A percentile compares a stretch with the other conserved stretches of the same genome.
Evolutionary conservation across 2,113 vertebrate genomes (phyloP).

Genomic region (Stictonetta naevosa): DNA sequence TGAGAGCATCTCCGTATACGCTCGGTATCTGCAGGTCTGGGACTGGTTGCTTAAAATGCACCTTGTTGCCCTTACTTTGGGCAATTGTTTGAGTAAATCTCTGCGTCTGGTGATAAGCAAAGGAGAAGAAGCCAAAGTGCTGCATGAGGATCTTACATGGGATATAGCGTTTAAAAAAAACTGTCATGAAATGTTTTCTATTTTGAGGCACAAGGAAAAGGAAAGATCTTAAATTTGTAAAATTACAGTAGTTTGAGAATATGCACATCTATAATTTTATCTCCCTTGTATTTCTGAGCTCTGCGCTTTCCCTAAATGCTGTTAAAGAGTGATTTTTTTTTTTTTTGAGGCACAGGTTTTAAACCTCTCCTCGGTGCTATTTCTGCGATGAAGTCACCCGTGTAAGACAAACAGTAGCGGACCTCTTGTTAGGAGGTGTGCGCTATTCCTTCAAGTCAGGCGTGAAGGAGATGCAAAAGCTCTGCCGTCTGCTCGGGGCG

Average conservation of each 20-base stretch:
- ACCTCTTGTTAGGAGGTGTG: neutral
- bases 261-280: accelerated
- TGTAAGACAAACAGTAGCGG: slow-evolving; percentile 23
- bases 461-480: neutral
- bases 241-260: accelerated
- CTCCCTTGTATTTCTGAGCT: neutral
- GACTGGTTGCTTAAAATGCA: neutral
- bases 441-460: neutral
- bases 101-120: neutral
- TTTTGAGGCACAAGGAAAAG: neutral
- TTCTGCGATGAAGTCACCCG: neutral
- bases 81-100: neutral
- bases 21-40: accelerated
- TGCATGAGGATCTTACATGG: neutral
- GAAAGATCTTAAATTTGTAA: neutral
- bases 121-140: neutral
- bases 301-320: neutral
- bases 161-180: neutral
- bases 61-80: neutral
- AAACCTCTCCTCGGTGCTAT: neutral
- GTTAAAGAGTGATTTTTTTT: neutral
- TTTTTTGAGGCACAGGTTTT: neutral
- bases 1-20: neutral
- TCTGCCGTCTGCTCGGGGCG: slow-evolving; percentile 14
- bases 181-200: accelerated